Conservation (phyloP, 2,888 invertebrate genomes). For the Temnothorax rugatulus region DNA sequence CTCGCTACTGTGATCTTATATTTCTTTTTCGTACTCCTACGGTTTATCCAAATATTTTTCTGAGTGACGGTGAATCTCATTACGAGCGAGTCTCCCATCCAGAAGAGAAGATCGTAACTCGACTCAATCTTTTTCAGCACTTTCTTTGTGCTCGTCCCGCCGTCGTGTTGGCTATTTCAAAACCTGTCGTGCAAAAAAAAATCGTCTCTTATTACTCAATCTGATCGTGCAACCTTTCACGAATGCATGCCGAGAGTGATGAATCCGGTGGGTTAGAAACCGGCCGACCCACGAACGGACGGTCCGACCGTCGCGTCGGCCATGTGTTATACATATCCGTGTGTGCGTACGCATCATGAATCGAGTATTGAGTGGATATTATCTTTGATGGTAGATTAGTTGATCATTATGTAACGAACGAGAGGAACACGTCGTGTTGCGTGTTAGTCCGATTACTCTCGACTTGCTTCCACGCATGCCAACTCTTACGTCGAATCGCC, state of each 20-base stretch:
- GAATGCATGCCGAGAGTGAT: conserved; percentile 62
- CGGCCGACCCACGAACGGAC: conserved; percentile 53
- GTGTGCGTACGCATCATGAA: conserved; percentile 51
- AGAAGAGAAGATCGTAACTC: not conserved
- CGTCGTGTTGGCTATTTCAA: conserved; percentile 66
- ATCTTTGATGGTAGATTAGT: conserved; percentile 66
- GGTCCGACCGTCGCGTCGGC: not conserved
- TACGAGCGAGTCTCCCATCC: not conserved
- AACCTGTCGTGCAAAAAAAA: conserved; percentile 68
- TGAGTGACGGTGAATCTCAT: not conserved
- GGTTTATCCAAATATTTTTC: conserved; percentile 5
- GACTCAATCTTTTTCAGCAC: conserved; percentile 36
- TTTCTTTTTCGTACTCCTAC: not conserved
- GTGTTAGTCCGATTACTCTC: conserved; percentile 27
- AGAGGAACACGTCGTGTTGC: conserved; percentile 36
- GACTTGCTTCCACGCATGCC: conserved; percentile 15
- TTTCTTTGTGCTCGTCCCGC: conserved; percentile 64
- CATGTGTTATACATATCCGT: conserved; percentile 61
- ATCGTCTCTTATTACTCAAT: conserved; percentile 68
- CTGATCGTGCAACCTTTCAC: conserved; percentile 72
- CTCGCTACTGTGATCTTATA: not conserved
- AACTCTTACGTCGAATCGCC: conserved; percentile 3
- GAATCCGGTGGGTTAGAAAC: conserved; percentile 64
- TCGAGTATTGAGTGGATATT: conserved; percentile 56
- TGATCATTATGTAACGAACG: conserved; percentile 45